These are phyloP conservation scores for Eupithecia tripunctaria DNA, from an alignment of 2,888 invertebrate species.

Conservation along the genomic window DNA sequence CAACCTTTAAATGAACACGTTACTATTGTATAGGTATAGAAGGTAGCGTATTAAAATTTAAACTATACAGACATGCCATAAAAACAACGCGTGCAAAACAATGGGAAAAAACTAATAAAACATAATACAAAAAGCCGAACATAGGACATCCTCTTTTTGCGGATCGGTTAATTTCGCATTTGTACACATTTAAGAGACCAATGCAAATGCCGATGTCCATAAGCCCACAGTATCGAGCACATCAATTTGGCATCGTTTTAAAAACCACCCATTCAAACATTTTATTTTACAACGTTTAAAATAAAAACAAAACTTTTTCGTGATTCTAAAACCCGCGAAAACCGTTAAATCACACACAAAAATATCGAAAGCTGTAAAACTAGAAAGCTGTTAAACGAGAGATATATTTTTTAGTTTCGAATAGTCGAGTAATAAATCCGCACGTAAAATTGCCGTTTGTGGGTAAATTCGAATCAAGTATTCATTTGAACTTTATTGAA, in stretches of 20 bases:
- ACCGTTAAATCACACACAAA: background rate
- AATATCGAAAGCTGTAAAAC: background rate
- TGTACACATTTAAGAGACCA: background rate
- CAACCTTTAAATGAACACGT: no score
- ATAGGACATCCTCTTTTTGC: no score
- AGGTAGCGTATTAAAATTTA: no score
- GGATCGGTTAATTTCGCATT: background rate
- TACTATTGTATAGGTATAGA: no score
- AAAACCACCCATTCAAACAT: background rate
- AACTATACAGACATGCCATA: no score
- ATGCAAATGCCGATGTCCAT: background rate
- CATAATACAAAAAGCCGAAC: no score
- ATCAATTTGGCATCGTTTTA: background rate
- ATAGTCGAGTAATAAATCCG: slow-evolving; percentile 6
- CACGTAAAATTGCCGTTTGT: background rate
- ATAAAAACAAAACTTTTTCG: slow-evolving; percentile 1
- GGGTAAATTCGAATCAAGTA: background rate
- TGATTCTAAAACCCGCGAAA: slow-evolving; percentile 1
- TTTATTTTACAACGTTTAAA: background rate
- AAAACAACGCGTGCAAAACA: no score
- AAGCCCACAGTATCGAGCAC: background rate
- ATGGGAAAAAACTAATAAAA: no score
- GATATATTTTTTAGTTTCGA: background rate
- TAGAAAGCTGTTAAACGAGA: background rate
- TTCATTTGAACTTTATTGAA: no score